Evolutionary conservation across 2,888 invertebrate species (phyloP), one percentile per base, ranked within the genome.

Genomic region (Agrochola macilenta): DNA sequence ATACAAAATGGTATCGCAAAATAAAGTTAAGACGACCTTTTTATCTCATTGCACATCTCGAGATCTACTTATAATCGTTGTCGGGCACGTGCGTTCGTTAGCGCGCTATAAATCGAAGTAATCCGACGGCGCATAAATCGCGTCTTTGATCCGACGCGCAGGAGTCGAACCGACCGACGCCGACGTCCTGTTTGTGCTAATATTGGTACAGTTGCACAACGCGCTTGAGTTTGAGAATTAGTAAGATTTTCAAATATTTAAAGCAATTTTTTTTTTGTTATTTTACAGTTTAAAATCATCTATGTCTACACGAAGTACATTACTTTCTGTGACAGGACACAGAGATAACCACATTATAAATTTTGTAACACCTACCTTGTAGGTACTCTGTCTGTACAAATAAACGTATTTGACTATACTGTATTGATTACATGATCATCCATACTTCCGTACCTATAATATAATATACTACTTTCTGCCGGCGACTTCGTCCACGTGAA

Each of bases 61-160:
- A 74, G 68, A 78, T 80, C 72, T 83, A 75, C 52, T 76, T 76
- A 76, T 60, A 78, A 73, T 78, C 69, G 61, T 84, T 60, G 70
- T 39, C 66, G 43, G 61, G 69, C 84, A 87, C 82, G 86, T 78
- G 81, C 81, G 78, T 89, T 91, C 90, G 91, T 91, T 92, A 91
- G 87, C 86, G 82, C 68, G 84, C 88, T 64, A 91, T 91, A 92
- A 91, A 89, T 92, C 85, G 87, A 79, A 75, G 84, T 90, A 91
- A 92, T 89, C 90, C 87, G 83, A 87, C 86, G 81, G 80, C 83
- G 63, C 84, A 88, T 91, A 91, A 90, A 90, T 91, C 89, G 86
- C 73, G 84, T 75, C 87, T 88, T 89, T 89, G 90, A 91, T 90
- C 89, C 84, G 76, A 79, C 85, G 89, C 88, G 89, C 89, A 85